phyloP scores from a whole-genome alignment of 2,797 vertebrate genomes.

The Cottoperca gobio region DNA sequence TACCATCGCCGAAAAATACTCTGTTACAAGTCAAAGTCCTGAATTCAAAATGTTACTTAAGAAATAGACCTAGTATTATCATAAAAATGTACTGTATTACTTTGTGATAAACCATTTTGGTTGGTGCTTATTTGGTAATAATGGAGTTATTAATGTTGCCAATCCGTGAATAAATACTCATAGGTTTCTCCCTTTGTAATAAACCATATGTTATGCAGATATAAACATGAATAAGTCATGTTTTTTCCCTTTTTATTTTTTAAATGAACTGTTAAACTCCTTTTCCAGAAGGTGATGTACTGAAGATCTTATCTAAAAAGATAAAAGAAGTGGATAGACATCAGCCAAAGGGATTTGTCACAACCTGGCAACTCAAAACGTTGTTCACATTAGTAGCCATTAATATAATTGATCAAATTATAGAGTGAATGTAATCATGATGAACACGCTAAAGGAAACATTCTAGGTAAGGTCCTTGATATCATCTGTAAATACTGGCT shows the following conservation, averaged over 20 bases:
- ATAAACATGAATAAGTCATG: no score
- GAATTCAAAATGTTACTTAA: not conserved
- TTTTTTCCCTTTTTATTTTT: no score
- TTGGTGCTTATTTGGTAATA: no score
- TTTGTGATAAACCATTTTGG: no score
- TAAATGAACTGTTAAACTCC: no score
- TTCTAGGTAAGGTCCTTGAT: slow-evolving; percentile 1
- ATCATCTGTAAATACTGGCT: slow-evolving; percentile 17
- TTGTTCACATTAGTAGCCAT: slow-evolving; percentile 10
- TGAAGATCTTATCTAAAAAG: no score
- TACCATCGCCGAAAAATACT: not conserved
- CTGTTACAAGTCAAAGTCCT: not conserved
- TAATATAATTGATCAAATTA: slow-evolving; percentile 29
- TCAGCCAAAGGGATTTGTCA: slow-evolving; percentile 25
- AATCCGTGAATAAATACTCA: no score
- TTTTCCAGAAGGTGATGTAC: no score
- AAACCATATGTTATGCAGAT: no score
- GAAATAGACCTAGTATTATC: not conserved
- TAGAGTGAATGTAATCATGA: not conserved
- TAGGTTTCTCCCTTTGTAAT: no score
- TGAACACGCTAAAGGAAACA: not conserved
- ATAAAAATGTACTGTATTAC: not conserved
- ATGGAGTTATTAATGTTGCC: no score
- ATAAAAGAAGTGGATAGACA: no score
- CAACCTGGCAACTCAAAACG: slow-evolving; percentile 34